Percentiles rank a stretch among this genome's conserved stretches.
Conservation (phyloP, 2,113 vertebrate genomes). For the Leptosomus discolor region DNA sequence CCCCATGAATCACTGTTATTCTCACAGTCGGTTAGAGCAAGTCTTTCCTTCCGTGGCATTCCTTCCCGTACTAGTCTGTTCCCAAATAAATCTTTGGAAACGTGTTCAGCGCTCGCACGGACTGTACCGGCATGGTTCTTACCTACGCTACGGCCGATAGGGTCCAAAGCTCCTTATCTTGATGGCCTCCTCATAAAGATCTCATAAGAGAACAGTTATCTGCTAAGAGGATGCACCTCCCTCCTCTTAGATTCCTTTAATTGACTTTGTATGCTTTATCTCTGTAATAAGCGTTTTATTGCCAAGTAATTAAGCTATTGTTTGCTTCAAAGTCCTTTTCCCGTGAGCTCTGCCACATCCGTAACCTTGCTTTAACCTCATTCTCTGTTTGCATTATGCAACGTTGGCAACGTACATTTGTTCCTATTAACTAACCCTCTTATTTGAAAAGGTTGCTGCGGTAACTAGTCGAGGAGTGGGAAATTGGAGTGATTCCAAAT, state of each 20-base stretch:
- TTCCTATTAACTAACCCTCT: constrained; percentile 46
- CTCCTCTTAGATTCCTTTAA: neutral
- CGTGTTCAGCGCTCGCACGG: rapidly evolving
- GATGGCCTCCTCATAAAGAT: neutral
- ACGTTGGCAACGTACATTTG: neutral
- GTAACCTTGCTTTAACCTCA: neutral
- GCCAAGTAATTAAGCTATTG: constrained; percentile 20
- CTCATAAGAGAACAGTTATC: neutral
- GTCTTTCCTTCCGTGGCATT: neutral
- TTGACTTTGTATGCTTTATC: constrained; percentile 39
- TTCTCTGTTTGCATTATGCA: neutral
- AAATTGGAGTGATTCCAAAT: constrained; percentile 91
- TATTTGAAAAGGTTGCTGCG: constrained; percentile 85
- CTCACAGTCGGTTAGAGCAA: neutral
- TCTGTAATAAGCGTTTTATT: constrained; percentile 24
- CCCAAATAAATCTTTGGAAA: neutral
- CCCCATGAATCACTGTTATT: neutral
- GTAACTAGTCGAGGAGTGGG: constrained; percentile 92
- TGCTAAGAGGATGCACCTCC: neutral
- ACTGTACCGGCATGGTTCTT: neutral
- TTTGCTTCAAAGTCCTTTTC: constrained; percentile 15
- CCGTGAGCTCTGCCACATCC: neutral
- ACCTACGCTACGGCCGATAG: rapidly evolving
- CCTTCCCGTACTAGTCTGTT: neutral
- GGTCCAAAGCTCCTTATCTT: neutral